phyloP scores from a whole-genome alignment of 1,140 invertebrate genomes.

The Drosophila ogumai region DNA sequence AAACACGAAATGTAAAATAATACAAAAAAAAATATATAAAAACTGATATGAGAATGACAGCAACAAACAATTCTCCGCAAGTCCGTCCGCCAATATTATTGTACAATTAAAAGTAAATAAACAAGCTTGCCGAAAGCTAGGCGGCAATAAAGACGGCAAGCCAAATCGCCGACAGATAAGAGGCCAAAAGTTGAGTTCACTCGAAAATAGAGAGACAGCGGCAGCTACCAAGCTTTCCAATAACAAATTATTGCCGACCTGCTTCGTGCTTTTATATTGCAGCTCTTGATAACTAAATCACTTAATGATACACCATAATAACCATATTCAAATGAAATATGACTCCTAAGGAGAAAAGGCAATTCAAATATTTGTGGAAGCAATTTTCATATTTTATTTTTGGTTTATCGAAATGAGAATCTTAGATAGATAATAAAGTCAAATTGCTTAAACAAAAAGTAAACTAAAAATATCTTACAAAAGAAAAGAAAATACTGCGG shows the following conservation, averaged over 20 bases:
- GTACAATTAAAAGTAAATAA: constrained; percentile 63
- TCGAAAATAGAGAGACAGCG: constrained; percentile 8
- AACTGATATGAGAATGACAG: constrained; percentile 49
- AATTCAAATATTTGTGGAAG: constrained; percentile 15
- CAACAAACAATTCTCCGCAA: constrained; percentile 44
- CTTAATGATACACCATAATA: constrained; percentile 1
- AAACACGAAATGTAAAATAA: constrained; percentile 9
- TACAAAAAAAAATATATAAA: not conserved
- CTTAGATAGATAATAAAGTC: not conserved
- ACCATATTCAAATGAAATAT: constrained; percentile 3
- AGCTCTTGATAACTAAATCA: not conserved
- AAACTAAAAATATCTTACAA: not conserved
- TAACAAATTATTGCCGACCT: constrained; percentile 9
- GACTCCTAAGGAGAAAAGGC: not conserved
- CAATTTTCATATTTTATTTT: constrained; percentile 1
- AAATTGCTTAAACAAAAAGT: not conserved
- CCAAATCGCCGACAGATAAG: constrained; percentile 46
- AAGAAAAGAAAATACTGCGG: not conserved
- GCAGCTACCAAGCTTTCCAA: constrained; percentile 11
- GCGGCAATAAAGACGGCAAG: constrained; percentile 44
- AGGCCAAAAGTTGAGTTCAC: constrained; percentile 20
- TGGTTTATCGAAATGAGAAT: not conserved
- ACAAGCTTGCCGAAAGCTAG: constrained; percentile 42
- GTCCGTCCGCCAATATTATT: constrained; percentile 65
- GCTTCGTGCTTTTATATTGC: not conserved